Percentiles rank a stretch among this genome's conserved stretches.
Conservation (phyloP, 2,113 vertebrate genomes). For the Nesogale talazaci region DNA sequence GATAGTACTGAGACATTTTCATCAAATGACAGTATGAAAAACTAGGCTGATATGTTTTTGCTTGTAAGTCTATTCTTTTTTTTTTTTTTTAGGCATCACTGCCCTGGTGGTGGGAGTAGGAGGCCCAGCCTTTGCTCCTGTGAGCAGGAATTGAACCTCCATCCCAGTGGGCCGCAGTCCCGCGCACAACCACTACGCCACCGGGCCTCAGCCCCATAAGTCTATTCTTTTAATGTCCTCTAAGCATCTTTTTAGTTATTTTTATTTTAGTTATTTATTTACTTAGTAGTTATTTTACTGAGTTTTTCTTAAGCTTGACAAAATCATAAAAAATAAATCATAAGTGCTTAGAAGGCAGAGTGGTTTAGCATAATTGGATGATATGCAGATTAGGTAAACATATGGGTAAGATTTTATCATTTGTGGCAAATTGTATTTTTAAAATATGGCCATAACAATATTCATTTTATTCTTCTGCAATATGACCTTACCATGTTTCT, state of each 20-base stretch:
- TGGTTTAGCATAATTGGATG: neutral
- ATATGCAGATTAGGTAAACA: neutral
- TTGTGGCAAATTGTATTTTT: neutral
- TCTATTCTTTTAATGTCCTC: conserved; percentile 29
- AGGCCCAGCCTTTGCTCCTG: too few relatives aligned
- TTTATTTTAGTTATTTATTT: too few relatives aligned
- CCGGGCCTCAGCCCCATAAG: too few relatives aligned
- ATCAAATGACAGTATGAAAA: conserved; percentile 32
- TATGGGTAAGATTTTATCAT: neutral
- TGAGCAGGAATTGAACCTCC: too few relatives aligned
- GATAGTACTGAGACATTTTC: neutral
- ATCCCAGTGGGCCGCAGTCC: too few relatives aligned
- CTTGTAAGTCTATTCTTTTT: conserved; percentile 24
- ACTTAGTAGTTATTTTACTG: neutral
- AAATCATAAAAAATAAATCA: conserved; percentile 31
- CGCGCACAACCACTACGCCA: too few relatives aligned
- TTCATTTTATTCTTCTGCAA: neutral
- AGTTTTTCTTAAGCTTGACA: conserved; percentile 25
- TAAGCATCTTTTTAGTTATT: too few relatives aligned
- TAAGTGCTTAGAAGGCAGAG: neutral
- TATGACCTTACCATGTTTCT: neutral
- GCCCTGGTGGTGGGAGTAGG: too few relatives aligned
- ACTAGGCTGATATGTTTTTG: neutral
- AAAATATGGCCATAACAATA: neutral
- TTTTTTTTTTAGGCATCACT: too few relatives aligned